Base-by-base conservation (phyloP, 2,113 vertebrate genomes). In the Laticauda laticaudata region DNA sequence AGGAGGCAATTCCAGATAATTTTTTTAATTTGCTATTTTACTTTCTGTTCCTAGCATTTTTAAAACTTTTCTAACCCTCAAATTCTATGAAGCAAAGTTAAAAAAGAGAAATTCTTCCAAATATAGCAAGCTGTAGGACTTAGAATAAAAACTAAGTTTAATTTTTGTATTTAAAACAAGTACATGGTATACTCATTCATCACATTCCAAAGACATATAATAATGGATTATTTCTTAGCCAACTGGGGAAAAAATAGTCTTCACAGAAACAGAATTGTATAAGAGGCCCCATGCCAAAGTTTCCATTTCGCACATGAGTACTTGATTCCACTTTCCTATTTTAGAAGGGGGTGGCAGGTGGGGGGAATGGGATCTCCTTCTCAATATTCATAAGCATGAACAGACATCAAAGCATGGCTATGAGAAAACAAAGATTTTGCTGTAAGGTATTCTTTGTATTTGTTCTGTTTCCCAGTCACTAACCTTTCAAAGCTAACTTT, bases 401-500 rank as follows among this genome's bases (percentile, higher is more conserved):
- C 51, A 29, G 20, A 91, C 93, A 34, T n/a, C 86, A 11, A 75
- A 61, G 7, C 55, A 48, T 0, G 0, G 21, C 54, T 39, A 55
- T 89, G 39, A 92, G 64, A 93, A 93, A 94, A 56, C 39, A 0
- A 61, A 89, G 8, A 23, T 0, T 26, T 61, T 53, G 14, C 45
- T 53, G 29, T 45, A 64, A 34, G n/a, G 48, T 64, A 43, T 48
- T 86, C 48, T 54, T 29, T 15, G 3, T 18, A 6, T 24, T 54
- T 26, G 29, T 64, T 75, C n/a, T 54, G 55, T 54, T 90, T 86
- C 57, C 21, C 64, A 90, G 51, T 26, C 39, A 94, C 96, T 95
- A 91, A 96, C 75, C 64, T 93, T 75, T 92, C 87, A 88, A 21
- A 94, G 64, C 91, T 97, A 90, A 94, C 96, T 96, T 89, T 93